Conservation (phyloP, 2,888 invertebrate genomes). For the Hartigia nigra region DNA sequence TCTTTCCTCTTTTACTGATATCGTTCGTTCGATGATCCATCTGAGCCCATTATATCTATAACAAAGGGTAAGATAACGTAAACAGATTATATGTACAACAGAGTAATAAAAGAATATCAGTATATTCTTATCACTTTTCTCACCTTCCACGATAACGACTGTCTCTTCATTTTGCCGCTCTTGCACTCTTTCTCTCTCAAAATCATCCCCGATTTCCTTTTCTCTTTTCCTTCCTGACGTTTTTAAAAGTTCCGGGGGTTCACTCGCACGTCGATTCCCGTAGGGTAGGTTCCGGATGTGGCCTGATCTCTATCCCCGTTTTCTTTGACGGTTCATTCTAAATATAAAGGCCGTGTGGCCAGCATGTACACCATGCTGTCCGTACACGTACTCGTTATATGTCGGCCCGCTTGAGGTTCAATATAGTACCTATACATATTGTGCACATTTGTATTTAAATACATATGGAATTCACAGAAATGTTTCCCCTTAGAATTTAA, state of each 20-base stretch:
- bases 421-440: neutral
- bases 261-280: slow-evolving; percentile 12
- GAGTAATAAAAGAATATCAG: neutral
- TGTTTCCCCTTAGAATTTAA: neutral
- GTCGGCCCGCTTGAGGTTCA: neutral
- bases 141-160: neutral
- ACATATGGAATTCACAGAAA: neutral
- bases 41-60: neutral
- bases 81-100: neutral
- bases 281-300: slow-evolving; percentile 33
- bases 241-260: neutral
- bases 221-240: neutral
- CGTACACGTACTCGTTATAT: neutral
- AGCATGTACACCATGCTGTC: slow-evolving; percentile 9
- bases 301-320: slow-evolving; percentile 38
- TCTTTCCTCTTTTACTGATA: neutral
- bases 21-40: neutral
- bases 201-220: neutral
- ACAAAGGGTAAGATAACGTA: neutral
- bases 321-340: slow-evolving; percentile 39
- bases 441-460: neutral
- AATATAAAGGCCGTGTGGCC: slow-evolving; percentile 31
- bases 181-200: neutral
- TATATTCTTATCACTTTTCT: neutral
- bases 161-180: neutral